A percentile compares a stretch with the other conserved stretches of the same genome.
Evolutionary conservation across 2,113 vertebrate genomes (phyloP).

Genomic region (Ictalurus punctatus): DNA sequence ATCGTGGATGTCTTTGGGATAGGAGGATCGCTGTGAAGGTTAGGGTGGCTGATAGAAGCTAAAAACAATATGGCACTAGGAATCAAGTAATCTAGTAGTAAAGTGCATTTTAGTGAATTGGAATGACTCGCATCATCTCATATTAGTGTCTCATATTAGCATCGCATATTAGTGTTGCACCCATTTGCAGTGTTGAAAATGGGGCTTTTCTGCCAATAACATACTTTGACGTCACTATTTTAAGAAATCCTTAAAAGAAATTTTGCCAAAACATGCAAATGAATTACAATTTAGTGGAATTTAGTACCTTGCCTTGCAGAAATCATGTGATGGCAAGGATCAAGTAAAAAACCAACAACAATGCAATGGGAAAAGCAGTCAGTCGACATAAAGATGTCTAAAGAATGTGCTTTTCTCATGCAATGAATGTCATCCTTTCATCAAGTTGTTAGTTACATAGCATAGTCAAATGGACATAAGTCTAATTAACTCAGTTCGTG

Average conservation of each 20-base stretch:
- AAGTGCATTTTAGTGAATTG: not conserved
- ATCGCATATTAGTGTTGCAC: not conserved
- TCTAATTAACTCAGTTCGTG: not conserved
- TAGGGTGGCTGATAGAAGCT: conserved; percentile 61
- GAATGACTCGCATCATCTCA: not conserved
- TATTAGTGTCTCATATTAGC: not conserved
- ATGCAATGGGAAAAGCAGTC: not conserved
- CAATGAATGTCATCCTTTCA: not conserved
- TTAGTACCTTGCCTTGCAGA: not conserved
- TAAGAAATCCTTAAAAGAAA: not conserved
- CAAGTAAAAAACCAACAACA: not conserved
- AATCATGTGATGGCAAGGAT: not conserved
- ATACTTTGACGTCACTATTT: no score
- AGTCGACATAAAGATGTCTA: not conserved
- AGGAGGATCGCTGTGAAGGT: conserved; percentile 70
- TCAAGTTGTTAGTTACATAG: no score
- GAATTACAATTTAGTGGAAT: not conserved
- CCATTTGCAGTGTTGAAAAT: no score
- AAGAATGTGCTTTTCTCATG: not conserved
- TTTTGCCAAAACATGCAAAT: not conserved
- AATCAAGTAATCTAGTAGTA: not conserved
- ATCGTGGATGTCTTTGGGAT: conserved; percentile 53
- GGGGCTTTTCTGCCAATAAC: no score
- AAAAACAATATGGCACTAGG: conserved; percentile 1
- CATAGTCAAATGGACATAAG: not conserved